Percentiles rank a stretch among this genome's conserved stretches.
These are phyloP conservation scores for Galagoides demidoff DNA, from an alignment of 2,797 vertebrate genomes.

Conservation along the genomic window DNA sequence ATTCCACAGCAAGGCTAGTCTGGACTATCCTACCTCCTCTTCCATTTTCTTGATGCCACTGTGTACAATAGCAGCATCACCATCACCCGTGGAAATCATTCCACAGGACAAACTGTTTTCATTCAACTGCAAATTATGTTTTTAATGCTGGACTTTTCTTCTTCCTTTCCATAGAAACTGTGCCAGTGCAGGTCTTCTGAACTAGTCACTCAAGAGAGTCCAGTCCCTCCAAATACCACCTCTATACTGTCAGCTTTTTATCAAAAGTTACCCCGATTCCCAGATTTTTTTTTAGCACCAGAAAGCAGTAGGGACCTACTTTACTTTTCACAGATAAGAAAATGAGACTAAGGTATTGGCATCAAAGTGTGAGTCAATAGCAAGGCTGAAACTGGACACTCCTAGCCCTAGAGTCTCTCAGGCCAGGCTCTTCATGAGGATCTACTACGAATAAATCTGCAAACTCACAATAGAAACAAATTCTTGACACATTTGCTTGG, in stretches of 20 bases:
- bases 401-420: not conserved
- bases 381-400: not conserved
- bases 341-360: not conserved
- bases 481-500: not conserved
- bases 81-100: not conserved
- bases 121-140: not conserved
- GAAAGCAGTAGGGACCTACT: not conserved
- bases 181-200: not conserved
- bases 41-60: not conserved
- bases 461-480: not conserved
- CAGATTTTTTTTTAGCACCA: not conserved
- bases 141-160: not conserved
- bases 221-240: not conserved
- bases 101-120: not conserved
- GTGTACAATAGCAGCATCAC: not conserved
- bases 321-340: not conserved
- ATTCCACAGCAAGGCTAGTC: not conserved
- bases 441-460: not conserved
- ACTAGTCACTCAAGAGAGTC: not conserved
- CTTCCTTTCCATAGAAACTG: not conserved
- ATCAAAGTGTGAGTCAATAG: not conserved
- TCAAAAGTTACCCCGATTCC: not conserved
- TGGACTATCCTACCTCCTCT: not conserved
- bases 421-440: not conserved
- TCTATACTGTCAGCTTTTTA: not conserved